Conservation (phyloP, 2,797 vertebrate species). For the Graptemys geographica region DNA sequence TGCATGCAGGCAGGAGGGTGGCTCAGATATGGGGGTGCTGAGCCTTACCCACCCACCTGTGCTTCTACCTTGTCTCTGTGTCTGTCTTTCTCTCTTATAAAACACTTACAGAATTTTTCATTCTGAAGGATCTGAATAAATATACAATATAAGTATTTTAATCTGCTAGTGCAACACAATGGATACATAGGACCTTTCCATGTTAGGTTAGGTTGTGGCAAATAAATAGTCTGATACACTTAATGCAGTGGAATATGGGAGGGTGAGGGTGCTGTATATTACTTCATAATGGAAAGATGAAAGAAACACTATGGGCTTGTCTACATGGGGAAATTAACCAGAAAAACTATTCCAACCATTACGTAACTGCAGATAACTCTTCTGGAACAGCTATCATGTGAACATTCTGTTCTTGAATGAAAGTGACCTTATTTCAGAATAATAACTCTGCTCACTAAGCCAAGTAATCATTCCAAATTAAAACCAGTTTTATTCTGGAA, state of each 20-base stretch:
- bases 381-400: slow-evolving; percentile 13
- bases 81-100: neutral
- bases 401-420: slow-evolving; percentile 6
- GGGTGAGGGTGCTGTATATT: neutral
- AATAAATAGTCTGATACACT: neutral
- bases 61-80: neutral
- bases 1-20: no score
- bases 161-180: neutral
- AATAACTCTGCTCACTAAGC: neutral
- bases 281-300: neutral
- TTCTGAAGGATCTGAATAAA: neutral
- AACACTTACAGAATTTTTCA: neutral
- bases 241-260: neutral
- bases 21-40: no score
- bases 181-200: neutral
- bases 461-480: neutral
- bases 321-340: neutral
- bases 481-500: slow-evolving; percentile 41
- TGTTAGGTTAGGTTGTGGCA: neutral
- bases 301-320: neutral
- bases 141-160: neutral
- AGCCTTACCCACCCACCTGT: no score
- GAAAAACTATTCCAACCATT: neutral
- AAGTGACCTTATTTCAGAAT: neutral
- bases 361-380: neutral